phyloP scores from a whole-genome alignment of 2,113 vertebrate species.

The Podiceps cristatus region DNA sequence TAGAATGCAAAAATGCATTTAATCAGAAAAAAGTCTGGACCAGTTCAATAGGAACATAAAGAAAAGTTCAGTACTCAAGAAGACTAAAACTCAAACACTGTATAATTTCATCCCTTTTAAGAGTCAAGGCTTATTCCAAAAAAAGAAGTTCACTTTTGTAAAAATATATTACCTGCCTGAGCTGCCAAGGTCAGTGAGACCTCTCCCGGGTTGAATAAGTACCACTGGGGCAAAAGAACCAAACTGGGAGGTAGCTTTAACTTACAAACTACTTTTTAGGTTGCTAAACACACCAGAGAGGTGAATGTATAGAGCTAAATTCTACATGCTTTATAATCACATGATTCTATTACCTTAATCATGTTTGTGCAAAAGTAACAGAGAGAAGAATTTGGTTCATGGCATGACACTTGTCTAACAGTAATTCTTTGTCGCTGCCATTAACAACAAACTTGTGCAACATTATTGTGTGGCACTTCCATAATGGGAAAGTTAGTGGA shows the following conservation, averaged over 20 bases:
- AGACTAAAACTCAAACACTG: not conserved
- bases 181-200: constrained; percentile 64
- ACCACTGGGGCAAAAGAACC: not conserved
- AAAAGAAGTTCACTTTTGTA: not conserved
- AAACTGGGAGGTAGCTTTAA: not conserved
- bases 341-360: not conserved
- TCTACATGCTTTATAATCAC: not conserved
- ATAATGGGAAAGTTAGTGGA: not conserved
- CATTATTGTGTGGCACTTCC: not conserved
- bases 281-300: not conserved
- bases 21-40: not conserved
- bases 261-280: not conserved
- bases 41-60: not conserved
- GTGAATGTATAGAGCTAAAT: not conserved
- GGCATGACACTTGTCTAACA: not conserved
- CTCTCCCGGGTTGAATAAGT: constrained; percentile 23
- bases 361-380: not conserved
- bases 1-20: not conserved
- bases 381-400: not conserved
- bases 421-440: not conserved
- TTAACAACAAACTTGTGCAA: not conserved
- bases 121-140: not conserved
- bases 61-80: not conserved
- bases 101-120: not conserved
- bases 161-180: constrained; percentile 20